phyloP scores from a whole-genome alignment of 2,888 invertebrate species.

The Lasioglossum calceatum region DNA sequence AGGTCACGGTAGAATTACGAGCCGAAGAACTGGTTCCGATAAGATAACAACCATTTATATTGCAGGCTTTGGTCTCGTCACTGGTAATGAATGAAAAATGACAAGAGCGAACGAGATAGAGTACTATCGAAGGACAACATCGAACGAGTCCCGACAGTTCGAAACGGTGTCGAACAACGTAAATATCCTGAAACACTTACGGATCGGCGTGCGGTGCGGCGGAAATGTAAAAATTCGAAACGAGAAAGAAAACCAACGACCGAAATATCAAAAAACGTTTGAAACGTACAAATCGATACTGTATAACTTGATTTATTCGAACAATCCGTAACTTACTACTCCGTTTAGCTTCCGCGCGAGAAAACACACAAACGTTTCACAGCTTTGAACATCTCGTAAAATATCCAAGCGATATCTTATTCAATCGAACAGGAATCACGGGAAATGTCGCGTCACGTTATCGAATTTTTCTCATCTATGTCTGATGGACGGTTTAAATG shows the following conservation, averaged over 20 bases:
- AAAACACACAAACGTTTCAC: not conserved
- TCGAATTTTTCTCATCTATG: too few species aligned
- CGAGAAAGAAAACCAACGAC: not conserved
- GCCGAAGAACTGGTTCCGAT: not conserved
- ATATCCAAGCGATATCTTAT: not conserved
- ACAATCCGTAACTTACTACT: not conserved
- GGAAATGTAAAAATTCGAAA: not conserved
- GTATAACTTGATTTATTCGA: not conserved
- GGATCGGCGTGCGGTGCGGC: too few species aligned
- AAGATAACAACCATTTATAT: conserved; percentile 5
- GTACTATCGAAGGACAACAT: not conserved
- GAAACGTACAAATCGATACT: not conserved
- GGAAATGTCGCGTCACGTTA: not conserved
- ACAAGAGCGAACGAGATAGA: not conserved
- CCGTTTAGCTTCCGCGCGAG: not conserved
- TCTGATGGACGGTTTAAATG: too few species aligned
- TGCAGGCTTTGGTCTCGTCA: not conserved
- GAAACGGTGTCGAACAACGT: not conserved
- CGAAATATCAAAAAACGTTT: not conserved
- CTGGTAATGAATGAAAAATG: not conserved
- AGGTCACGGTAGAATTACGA: not conserved
- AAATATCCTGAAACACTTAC: not conserved
- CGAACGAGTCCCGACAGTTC: not conserved
- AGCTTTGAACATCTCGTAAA: not conserved
- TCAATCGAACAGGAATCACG: not conserved